These are phyloP conservation scores for Zele albiditarsus DNA, from an alignment of 2,888 invertebrate species.

Conservation along the genomic window DNA sequence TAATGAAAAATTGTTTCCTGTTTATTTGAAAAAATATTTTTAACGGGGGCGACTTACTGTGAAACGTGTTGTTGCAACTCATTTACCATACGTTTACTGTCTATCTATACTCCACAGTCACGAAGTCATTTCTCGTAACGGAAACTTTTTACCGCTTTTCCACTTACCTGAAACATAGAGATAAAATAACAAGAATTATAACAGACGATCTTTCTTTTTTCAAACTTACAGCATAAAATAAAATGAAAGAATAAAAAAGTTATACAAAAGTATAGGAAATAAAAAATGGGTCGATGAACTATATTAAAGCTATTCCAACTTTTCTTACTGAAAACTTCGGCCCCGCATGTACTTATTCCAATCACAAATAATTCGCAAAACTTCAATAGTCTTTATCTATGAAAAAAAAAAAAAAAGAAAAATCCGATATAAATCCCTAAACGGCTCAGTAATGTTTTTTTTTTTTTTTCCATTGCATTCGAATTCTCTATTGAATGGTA, in stretches of 20 bases:
- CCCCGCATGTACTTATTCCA: neutral
- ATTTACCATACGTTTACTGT: neutral
- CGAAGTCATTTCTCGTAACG: neutral
- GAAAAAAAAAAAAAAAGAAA: neutral
- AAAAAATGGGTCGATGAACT: neutral
- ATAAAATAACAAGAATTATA: conserved; percentile 28
- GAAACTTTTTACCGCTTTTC: conserved; percentile 38
- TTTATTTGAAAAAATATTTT: neutral
- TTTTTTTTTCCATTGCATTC: too few species aligned
- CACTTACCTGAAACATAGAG: conserved; percentile 59
- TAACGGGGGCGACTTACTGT: conserved; percentile 24
- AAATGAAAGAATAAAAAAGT: neutral
- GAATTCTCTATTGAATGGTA: too few species aligned
- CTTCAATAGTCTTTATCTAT: neutral
- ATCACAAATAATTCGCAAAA: neutral
- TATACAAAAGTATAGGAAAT: neutral
- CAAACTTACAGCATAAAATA: neutral
- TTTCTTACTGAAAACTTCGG: neutral
- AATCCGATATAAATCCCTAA: too few species aligned
- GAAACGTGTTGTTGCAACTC: conserved; percentile 14
- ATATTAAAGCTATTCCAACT: neutral
- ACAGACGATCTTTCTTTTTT: neutral
- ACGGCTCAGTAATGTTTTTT: too few species aligned
- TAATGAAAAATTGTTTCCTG: neutral
- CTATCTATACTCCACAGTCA: neutral